These are phyloP conservation scores for Arizona elegans DNA, from an alignment of 2,113 vertebrate species.

Conservation along the genomic window DNA sequence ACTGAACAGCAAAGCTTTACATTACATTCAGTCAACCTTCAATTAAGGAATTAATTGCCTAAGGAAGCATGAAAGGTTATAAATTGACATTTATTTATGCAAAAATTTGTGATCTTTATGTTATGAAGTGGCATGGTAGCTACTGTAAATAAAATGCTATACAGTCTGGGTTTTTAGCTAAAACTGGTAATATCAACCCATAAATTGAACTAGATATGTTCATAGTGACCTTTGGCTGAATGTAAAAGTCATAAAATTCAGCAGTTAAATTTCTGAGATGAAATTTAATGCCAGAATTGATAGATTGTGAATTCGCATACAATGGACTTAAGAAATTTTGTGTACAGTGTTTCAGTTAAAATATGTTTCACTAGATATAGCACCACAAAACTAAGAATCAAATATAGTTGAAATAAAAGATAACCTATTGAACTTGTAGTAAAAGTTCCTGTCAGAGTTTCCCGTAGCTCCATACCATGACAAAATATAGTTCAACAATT, in stretches of 20 bases:
- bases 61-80: background rate
- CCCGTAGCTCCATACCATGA: background rate
- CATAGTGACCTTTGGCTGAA: background rate
- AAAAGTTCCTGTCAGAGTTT: background rate
- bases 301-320: background rate
- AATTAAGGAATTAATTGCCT: background rate
- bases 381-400: background rate
- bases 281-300: background rate
- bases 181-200: background rate
- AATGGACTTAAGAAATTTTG: background rate
- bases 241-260: background rate
- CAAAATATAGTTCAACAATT: background rate
- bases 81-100: background rate
- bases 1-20: background rate
- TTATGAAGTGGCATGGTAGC: background rate
- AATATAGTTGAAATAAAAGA: background rate
- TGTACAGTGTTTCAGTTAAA: background rate
- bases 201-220: background rate
- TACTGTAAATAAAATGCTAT: background rate
- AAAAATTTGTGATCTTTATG: background rate
- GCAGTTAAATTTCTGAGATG: background rate
- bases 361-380: background rate
- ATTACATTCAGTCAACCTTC: slow-evolving; percentile 25
- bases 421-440: background rate
- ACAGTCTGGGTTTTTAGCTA: background rate